phyloP scores from a whole-genome alignment of 2,888 invertebrate species.

The Lordiphosa fenestrarum region DNA sequence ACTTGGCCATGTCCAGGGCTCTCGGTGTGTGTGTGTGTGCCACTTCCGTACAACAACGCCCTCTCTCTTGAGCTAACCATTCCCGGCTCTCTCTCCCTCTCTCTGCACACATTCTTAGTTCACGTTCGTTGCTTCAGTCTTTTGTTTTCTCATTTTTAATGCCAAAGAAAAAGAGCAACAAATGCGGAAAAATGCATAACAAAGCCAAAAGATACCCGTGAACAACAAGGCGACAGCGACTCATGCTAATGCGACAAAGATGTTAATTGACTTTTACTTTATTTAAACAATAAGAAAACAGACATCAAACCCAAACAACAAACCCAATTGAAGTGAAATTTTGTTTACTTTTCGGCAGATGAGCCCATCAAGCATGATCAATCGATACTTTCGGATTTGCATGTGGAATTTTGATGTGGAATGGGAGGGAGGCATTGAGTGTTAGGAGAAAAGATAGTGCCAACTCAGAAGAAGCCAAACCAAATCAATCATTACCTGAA shows the following conservation, averaged over 20 bases:
- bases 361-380: not conserved
- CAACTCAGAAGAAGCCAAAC: too few species aligned
- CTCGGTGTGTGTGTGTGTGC: slow-evolving; percentile 50
- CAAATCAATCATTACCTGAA: too few species aligned
- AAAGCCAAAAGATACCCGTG: slow-evolving; percentile 33
- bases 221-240: slow-evolving; percentile 7
- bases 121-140: slow-evolving; percentile 69
- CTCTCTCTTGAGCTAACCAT: slow-evolving; percentile 4
- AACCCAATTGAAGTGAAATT: too few species aligned
- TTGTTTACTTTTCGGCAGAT: too few species aligned
- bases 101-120: slow-evolving; percentile 43
- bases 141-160: slow-evolving; percentile 50
- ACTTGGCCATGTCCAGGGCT: slow-evolving; percentile 32
- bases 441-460: too few species aligned
- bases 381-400: too few species aligned
- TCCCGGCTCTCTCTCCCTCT: slow-evolving; percentile 4
- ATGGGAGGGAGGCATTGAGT: too few species aligned
- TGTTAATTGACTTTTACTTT: slow-evolving; percentile 75
- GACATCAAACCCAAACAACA: too few species aligned
- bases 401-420: too few species aligned
- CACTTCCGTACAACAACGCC: slow-evolving; percentile 58
- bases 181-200: slow-evolving; percentile 52
- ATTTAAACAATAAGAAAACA: slow-evolving; percentile 51
- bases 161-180: slow-evolving; percentile 29
- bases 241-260: slow-evolving; percentile 68